Evolutionary conservation across 1,140 invertebrate species (phyloP).

Genomic region (Lepidurus apus): DNA sequence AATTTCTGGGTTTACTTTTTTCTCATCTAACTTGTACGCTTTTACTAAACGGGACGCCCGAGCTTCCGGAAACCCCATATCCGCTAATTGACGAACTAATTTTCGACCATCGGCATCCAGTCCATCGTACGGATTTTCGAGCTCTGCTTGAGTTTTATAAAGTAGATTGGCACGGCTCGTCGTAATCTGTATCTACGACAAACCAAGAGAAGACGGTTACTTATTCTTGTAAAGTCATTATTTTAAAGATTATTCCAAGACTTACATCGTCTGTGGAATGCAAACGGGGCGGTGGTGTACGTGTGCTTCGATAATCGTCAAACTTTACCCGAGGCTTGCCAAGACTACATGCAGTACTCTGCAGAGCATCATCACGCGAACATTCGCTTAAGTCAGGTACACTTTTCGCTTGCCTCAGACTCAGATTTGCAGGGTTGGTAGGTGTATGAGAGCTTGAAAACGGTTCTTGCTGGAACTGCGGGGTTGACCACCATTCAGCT

Average conservation of each 20-base stretch:
- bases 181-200: neutral
- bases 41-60: slow-evolving; percentile 67
- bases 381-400: slow-evolving; percentile 29
- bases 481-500: neutral
- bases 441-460: neutral
- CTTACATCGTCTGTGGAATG: neutral
- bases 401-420: slow-evolving; percentile 32
- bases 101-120: slow-evolving; percentile 56
- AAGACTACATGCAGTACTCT: neutral
- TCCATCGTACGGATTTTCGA: slow-evolving; percentile 50
- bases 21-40: slow-evolving; percentile 70
- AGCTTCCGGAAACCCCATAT: slow-evolving; percentile 78
- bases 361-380: neutral
- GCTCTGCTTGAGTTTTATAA: neutral
- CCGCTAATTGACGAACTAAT: slow-evolving; percentile 62
- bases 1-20: slow-evolving; percentile 58
- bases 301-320: slow-evolving; percentile 27
- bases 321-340: neutral
- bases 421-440: neutral
- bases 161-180: neutral
- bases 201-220: neutral
- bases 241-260: too few species aligned
- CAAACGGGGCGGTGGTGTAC: slow-evolving; percentile 30
- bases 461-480: neutral
- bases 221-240: neutral